phyloP scores from a whole-genome alignment of 2,888 invertebrate genomes.

The Arctia plantaginis region DNA sequence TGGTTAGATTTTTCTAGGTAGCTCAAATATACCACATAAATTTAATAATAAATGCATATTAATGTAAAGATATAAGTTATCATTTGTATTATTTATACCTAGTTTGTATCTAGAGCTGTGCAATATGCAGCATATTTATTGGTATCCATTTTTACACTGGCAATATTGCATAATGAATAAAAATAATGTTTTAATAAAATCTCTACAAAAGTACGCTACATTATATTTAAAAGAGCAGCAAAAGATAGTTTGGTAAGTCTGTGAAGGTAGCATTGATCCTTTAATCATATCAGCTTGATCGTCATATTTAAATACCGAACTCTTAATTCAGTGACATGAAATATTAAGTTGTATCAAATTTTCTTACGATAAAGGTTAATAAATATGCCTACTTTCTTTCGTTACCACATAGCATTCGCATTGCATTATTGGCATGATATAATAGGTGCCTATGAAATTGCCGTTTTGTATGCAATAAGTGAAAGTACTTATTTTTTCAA shows the following conservation, averaged over 20 bases:
- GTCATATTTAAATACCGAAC: background rate
- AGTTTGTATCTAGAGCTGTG: background rate
- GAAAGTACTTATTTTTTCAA: no score
- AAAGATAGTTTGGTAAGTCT: no score
- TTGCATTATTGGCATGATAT: background rate
- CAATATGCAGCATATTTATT: background rate
- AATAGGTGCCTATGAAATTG: background rate
- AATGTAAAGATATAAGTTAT: background rate
- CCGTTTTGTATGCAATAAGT: no score
- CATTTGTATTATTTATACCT: background rate
- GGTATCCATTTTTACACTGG: no score
- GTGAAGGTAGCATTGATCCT: no score
- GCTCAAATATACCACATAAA: background rate
- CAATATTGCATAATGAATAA: no score
- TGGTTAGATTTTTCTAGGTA: background rate
- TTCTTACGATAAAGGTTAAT: background rate
- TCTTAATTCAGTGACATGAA: background rate
- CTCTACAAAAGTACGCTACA: no score
- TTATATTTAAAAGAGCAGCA: no score
- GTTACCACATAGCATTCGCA: background rate
- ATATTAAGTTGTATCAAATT: no score
- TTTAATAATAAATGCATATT: background rate
- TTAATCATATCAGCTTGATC: no score
- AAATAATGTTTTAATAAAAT: no score
- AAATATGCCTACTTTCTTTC: background rate